These are phyloP conservation scores for Phyllostomus discolor DNA, from an alignment of 2,113 vertebrate species.

Conservation along the genomic window DNA sequence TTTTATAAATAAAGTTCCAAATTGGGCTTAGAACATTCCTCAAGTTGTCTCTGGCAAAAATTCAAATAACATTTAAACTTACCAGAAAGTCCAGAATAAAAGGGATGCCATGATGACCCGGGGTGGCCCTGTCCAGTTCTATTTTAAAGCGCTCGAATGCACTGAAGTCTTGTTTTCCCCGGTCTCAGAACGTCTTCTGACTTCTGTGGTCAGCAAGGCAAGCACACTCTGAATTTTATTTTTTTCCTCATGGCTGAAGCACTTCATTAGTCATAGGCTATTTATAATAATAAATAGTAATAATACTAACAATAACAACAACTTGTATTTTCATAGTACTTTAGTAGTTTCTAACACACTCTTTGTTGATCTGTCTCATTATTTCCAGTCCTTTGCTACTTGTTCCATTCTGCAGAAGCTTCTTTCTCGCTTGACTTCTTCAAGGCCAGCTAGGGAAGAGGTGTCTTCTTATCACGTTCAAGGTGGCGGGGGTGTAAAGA, in stretches of 20 bases:
- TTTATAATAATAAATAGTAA: constrained; percentile 25
- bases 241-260: background rate
- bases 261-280: background rate
- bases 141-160: constrained; percentile 13
- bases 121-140: background rate
- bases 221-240: background rate
- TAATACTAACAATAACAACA: background rate
- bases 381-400: background rate
- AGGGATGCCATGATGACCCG: constrained; percentile 26
- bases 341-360: background rate
- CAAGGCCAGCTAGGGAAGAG: background rate
- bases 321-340: background rate
- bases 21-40: constrained; percentile 38
- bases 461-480: background rate
- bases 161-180: background rate
- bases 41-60: constrained; percentile 44
- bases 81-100: constrained; percentile 55
- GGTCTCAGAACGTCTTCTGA: background rate
- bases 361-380: background rate
- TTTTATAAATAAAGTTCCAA: constrained; percentile 66
- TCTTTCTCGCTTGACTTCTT: background rate
- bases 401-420: background rate
- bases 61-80: constrained; percentile 62
- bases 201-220: background rate
- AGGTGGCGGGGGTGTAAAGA: background rate